phyloP scores from a whole-genome alignment of 2,888 invertebrate species.

The Andrena haemorrhoa region DNA sequence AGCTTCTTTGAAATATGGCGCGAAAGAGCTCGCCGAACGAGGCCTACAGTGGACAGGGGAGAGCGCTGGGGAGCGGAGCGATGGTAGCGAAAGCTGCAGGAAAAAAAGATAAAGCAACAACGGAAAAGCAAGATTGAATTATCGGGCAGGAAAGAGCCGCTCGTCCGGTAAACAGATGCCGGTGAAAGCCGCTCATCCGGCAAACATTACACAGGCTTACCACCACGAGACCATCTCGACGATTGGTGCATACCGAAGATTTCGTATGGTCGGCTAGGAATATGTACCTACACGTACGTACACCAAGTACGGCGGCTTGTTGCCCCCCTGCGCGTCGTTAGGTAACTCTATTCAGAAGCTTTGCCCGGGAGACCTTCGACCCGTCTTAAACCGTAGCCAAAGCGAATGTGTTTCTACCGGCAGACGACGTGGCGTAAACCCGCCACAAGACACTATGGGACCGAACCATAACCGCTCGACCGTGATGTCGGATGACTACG shows the following conservation, averaged over 20 bases:
- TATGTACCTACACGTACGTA: slow-evolving; percentile 44
- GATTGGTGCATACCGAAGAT: slow-evolving; percentile 70
- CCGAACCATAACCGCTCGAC: slow-evolving; percentile 67
- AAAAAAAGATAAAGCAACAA: slow-evolving; percentile 11
- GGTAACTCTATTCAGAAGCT: slow-evolving; percentile 73
- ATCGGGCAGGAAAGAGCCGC: slow-evolving; percentile 71
- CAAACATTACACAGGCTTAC: slow-evolving; percentile 79
- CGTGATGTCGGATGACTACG: slow-evolving; percentile 68
- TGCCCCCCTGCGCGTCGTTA: slow-evolving; percentile 63
- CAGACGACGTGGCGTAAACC: slow-evolving; percentile 59
- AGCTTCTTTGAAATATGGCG: slow-evolving; percentile 18
- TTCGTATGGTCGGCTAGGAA: slow-evolving; percentile 60
- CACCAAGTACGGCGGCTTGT: slow-evolving; percentile 58
- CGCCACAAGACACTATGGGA: slow-evolving; percentile 62
- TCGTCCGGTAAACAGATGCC: slow-evolving; percentile 80
- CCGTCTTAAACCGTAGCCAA: slow-evolving; percentile 73
- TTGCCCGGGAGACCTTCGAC: slow-evolving; percentile 73
- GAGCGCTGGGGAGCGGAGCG: slow-evolving; percentile 21
- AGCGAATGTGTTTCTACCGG: slow-evolving; percentile 70
- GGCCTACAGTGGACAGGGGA: slow-evolving; percentile 6
- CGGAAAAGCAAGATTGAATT: slow-evolving; percentile 49
- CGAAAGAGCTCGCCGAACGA: slow-evolving; percentile 17
- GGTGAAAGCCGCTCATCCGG: slow-evolving; percentile 77
- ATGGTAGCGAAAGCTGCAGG: slow-evolving; percentile 23
- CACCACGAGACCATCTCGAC: slow-evolving; percentile 65